A percentile compares a stretch with the other conserved stretches of the same genome.
phyloP scores from a whole-genome alignment of 2,797 vertebrate genomes.

The Sebastes cheni region DNA sequence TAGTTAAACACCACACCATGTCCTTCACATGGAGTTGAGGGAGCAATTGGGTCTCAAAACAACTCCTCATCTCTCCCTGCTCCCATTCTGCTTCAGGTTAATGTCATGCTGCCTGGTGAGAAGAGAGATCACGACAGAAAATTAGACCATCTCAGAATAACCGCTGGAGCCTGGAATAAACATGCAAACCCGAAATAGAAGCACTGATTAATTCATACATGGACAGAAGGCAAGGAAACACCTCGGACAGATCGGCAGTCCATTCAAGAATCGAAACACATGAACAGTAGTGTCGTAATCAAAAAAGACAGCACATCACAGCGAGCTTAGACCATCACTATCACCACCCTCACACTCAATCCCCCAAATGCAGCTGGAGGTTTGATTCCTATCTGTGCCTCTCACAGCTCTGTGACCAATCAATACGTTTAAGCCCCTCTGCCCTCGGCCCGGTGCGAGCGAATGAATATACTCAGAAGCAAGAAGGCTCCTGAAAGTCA shows the following conservation, averaged over 20 bases:
- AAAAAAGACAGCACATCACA: conserved; percentile 20
- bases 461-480: conserved; percentile 35
- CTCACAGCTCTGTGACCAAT: conserved; percentile 61
- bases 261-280: conserved; percentile 20
- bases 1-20: not conserved
- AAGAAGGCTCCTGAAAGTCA: conserved; percentile 19
- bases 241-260: not conserved
- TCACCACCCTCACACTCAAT: conserved; percentile 34
- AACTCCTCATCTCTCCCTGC: not conserved
- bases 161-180: conserved; percentile 12
- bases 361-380: conserved; percentile 41
- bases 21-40: not conserved
- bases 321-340: conserved; percentile 6
- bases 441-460: conserved; percentile 8
- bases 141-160: conserved; percentile 11
- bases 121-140: conserved; percentile 13
- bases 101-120: conserved; percentile 15
- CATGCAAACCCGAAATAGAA: conserved; percentile 7
- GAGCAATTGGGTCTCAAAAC: conserved; percentile 1
- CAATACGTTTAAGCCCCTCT: conserved; percentile 58
- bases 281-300: not conserved
- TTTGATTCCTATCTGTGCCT: conserved; percentile 51
- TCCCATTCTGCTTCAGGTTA: conserved; percentile 3
- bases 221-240: not conserved
- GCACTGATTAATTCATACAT: conserved; percentile 5